Evolutionary conservation across 2,797 vertebrate genomes (phyloP), one percentile per base, ranked within the genome.

Genomic region (Telmatherina bonti): DNA sequence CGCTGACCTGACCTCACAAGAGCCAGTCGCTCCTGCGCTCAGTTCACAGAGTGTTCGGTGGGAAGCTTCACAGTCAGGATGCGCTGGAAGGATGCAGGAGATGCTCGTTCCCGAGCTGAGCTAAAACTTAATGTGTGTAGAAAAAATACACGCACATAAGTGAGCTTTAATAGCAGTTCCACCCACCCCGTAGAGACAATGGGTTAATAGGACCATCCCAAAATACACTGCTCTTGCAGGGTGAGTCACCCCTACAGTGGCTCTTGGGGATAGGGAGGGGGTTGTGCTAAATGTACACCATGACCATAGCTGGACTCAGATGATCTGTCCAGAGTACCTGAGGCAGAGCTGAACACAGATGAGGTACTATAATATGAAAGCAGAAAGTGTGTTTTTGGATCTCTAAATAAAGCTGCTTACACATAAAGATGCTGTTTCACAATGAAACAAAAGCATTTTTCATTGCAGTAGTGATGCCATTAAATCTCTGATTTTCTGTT

Each of bases 171-270:
- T 70, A 69, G 67, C 64, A 61, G 70, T 61, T 49, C 66, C 15
- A 33, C 26, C 43, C 61, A 70, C 45, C 71, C 78, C 84, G 79
- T 64, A 74, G 81, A 85, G 86, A 87, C 77, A 76, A 79, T 27
- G 60, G 79, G 85, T 90, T 88, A 90, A 89, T 89, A 85, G 69
- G 74, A 87, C 63, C 55, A 64, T 86, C 89, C 87, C 53, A 88
- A 90, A 91, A 90, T 89, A 89, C 78, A 84, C 70, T 72, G 43
- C 78, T 76, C 77, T 53, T 74, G 53, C 78, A 79, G 78, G 68
- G 84, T 85, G 85, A 86, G 86, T 90, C 88, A 89, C 87, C 75
- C 83, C 79, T 83, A 79, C 86, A 89, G 79, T 62, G 76, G 62
- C 81, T 86, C 85, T 81, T 62, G 57, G 80, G 72, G 41, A 71